Conservation (phyloP, 2,113 vertebrate species). For the Mungos mungo region DNA sequence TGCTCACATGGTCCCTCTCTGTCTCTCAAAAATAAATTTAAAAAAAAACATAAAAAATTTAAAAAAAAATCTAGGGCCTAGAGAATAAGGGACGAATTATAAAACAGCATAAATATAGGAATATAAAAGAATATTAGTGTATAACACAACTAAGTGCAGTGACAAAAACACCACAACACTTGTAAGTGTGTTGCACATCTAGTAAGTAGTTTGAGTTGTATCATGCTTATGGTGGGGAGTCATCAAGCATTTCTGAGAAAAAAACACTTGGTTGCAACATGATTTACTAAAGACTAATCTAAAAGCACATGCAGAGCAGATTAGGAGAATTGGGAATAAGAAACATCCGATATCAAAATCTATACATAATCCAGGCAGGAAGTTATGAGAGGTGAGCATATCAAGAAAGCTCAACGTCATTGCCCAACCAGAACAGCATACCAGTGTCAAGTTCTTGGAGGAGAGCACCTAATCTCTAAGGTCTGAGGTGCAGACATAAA, state of each 20-base stretch:
- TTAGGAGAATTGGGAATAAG: not conserved
- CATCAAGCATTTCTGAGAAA: not conserved
- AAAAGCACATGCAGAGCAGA: not conserved
- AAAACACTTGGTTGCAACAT: not conserved
- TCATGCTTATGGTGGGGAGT: not conserved
- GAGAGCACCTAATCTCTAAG: not conserved
- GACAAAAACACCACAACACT: not conserved
- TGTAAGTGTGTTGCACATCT: not conserved
- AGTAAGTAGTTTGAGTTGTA: not conserved
- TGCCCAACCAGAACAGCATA: not conserved
- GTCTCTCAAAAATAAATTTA: too few species aligned
- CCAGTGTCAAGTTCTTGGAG: not conserved
- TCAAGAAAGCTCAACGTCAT: not conserved
- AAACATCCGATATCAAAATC: not conserved
- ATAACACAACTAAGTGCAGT: not conserved
- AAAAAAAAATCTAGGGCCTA: not conserved
- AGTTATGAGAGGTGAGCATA: not conserved
- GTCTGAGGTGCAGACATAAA: not conserved
- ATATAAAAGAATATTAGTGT: not conserved
- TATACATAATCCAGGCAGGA: not conserved
- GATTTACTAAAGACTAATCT: slow-evolving; percentile 12
- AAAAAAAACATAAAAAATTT: too few species aligned
- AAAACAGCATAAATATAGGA: not conserved
- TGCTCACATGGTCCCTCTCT: too few species aligned
- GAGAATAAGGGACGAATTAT: not conserved